These are phyloP conservation scores for Caenorhabditis imperialis DNA, from an alignment of 2,888 invertebrate species.

Conservation along the genomic window DNA sequence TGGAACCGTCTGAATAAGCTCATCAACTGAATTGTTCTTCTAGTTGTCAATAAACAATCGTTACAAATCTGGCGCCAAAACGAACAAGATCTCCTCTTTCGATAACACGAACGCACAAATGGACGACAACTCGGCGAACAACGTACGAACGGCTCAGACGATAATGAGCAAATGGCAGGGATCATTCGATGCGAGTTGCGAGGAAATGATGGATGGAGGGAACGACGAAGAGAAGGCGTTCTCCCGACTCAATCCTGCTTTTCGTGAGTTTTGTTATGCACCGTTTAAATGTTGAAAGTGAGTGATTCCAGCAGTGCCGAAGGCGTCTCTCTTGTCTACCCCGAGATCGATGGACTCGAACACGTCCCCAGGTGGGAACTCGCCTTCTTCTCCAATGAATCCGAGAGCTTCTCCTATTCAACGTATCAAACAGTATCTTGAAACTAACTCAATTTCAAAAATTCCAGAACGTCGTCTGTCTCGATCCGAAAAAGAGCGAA, in stretches of 20 bases:
- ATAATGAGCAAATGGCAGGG: constrained; percentile 68
- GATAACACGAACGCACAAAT: constrained; percentile 66
- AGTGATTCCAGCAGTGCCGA: constrained; percentile 43
- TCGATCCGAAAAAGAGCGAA: constrained; percentile 61
- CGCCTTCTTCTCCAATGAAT: constrained; percentile 51
- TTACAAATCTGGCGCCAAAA: constrained; percentile 57
- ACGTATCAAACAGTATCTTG: no score
- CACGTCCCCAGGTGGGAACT: constrained; percentile 47
- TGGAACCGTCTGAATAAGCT: no score
- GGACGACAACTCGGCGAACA: constrained; percentile 66
- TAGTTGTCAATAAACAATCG: constrained; percentile 73
- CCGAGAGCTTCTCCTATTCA: constrained; percentile 48
- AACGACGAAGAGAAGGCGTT: constrained; percentile 32
- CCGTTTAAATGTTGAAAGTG: background rate
- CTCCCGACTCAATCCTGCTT: constrained; percentile 44
- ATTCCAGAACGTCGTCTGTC: constrained; percentile 55
- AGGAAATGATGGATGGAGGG: constrained; percentile 57
- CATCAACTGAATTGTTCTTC: constrained; percentile 18
- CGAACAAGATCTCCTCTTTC: constrained; percentile 64
- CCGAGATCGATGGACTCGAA: constrained; percentile 58
- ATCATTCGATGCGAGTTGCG: constrained; percentile 62
- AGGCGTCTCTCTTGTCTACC: constrained; percentile 53
- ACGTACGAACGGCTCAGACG: constrained; percentile 62
- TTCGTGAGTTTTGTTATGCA: constrained; percentile 19
- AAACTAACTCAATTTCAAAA: background rate